Evolutionary conservation across 2,113 vertebrate genomes (phyloP), one percentile per base, ranked within the genome.

Genomic region (Nothobranchius kuhntae): DNA sequence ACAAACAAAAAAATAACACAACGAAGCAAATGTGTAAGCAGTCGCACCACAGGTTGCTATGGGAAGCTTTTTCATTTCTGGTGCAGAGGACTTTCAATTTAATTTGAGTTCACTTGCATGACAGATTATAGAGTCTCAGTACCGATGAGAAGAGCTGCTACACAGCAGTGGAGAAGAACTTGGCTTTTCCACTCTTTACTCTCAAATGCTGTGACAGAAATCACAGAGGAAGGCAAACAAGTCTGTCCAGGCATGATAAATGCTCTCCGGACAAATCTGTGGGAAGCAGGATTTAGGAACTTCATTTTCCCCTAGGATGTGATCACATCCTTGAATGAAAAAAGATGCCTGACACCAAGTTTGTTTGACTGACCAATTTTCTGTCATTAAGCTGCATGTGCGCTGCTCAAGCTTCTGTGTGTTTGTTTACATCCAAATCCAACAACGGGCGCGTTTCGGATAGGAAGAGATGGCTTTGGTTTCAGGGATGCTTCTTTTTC

Each of bases 401-500:
- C 75, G 30, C 30, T 40, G 59, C 56, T 69, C 48, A 40, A 40
- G 53, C 77, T 75, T 60, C 53, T 47, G 24, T 75, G 50, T 52
- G 11, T 81, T 85, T 78, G 64, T 73, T 46, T 55, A 52, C 10
- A 6, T 51, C 13, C 57, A 54, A 38, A 61, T 68, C 61, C 58
- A 71, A 45, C 68, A 68, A 73, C 53, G 50, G 68, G 45, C 45
- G 38, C 1, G 13, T 79, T 77, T 44, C 86, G 82, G 71, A 89
- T 86, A 69, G 40, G 24, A 76, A 30, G 68, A 71, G 68, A 72
- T 40, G 70, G 58, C 68, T 83, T 80, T 80, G 83, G 79, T 87
- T 85, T 85, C 86, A 78, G 80, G 76, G 85, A 76, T 79, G 80
- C 80, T 78, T 83, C 81, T 50, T 89, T 91, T 90, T 90, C 89